phyloP scores from a whole-genome alignment of 2,797 vertebrate species.

The Acanthurus leucopareius region DNA sequence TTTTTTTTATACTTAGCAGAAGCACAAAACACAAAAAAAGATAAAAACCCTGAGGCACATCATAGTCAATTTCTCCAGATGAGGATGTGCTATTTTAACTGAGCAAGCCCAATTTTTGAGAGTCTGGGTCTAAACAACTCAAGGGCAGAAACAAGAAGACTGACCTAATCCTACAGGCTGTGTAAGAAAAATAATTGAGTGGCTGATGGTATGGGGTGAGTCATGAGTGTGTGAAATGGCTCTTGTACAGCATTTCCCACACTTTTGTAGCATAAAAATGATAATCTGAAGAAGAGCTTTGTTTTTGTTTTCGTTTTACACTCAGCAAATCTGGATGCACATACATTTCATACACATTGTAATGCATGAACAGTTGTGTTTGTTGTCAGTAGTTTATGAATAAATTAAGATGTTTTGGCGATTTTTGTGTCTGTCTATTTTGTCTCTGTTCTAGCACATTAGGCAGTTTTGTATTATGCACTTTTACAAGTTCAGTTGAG shows the following conservation, averaged over 20 bases:
- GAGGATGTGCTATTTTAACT: not conserved
- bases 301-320: too few relatives aligned
- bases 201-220: not conserved
- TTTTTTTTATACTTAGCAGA: not conserved
- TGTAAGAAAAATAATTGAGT: not conserved
- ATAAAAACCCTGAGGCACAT: conserved; percentile 7
- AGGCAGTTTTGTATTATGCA: not conserved
- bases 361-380: too few relatives aligned
- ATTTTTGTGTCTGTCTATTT: too few relatives aligned
- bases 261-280: too few relatives aligned
- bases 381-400: too few relatives aligned
- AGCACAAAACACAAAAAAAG: not conserved
- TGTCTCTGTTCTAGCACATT: not conserved
- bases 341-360: too few relatives aligned
- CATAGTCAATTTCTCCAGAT: not conserved
- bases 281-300: too few relatives aligned
- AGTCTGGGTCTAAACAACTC: not conserved
- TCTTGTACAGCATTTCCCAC: too few relatives aligned
- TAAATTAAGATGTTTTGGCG: too few relatives aligned
- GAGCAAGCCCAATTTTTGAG: not conserved
- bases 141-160: not conserved
- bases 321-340: too few relatives aligned
- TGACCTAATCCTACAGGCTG: not conserved
- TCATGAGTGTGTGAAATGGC: not conserved
- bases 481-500: not conserved